Conservation (phyloP, 2,888 invertebrate species). For the Apocheima hispidaria region DNA sequence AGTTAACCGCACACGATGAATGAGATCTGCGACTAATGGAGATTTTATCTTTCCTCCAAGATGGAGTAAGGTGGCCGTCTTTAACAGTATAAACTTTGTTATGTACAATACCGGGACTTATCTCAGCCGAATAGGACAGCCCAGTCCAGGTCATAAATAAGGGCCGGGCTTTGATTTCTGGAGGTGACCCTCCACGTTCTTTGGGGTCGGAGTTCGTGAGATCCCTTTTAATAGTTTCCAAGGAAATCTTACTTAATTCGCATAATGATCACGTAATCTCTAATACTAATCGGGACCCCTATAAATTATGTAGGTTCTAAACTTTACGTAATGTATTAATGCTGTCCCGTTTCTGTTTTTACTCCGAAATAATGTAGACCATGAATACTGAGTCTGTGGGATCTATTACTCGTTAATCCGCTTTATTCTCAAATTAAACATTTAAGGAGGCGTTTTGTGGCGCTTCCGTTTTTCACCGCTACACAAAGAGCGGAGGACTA, state of each 20-base stretch:
- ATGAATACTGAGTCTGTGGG: constrained; percentile 39
- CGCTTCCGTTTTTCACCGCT: constrained; percentile 71
- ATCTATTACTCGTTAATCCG: constrained; percentile 70
- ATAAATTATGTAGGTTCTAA: constrained; percentile 60
- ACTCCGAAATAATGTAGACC: constrained; percentile 47
- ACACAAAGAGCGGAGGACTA: constrained; percentile 72
- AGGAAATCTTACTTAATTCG: constrained; percentile 76
- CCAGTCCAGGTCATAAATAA: constrained; percentile 81
- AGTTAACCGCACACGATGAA: constrained; percentile 74
- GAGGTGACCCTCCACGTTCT: constrained; percentile 75
- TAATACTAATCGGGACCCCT: constrained; percentile 63
- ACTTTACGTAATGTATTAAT: constrained; percentile 44
- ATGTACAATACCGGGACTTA: constrained; percentile 77
- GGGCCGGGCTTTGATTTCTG: constrained; percentile 80
- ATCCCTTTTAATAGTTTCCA: constrained; percentile 79
- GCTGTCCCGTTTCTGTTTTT: constrained; percentile 45
- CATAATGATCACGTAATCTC: constrained; percentile 74
- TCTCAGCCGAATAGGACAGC: constrained; percentile 70
- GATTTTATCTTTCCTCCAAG: constrained; percentile 77
- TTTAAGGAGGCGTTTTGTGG: constrained; percentile 78
- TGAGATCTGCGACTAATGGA: constrained; percentile 80
- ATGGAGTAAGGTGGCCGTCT: constrained; percentile 76
- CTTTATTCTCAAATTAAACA: constrained; percentile 79
- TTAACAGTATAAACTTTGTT: constrained; percentile 77
- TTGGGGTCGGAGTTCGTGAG: constrained; percentile 67